Base-by-base conservation (phyloP, 2,888 invertebrate species). In the Hemaris fuciformis region DNA sequence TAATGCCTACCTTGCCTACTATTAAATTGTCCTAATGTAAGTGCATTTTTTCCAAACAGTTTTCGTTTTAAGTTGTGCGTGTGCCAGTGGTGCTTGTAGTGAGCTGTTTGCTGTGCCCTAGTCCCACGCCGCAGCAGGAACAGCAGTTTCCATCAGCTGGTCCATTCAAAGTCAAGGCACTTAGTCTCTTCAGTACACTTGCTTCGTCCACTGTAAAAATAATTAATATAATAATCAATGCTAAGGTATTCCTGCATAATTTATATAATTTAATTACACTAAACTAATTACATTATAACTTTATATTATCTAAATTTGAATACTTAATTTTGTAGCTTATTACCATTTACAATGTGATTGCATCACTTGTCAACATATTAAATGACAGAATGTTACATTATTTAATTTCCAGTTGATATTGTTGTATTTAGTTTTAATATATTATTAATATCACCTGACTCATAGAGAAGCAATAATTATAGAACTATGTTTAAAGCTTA, bases 81-180 rank as follows among this genome's bases (percentile, higher is more conserved):
- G 81, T 97, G 97, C 97, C 97, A 97, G 79, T 97, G 97, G 41
- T 96, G 88, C 77, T 96, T 96, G 77, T 96, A 97, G 80, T 97
- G 97, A 5, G 94, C 93, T 15, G 95, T 94, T 82, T 97, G 96
- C 63, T 95, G 93, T 0, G 88, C 85, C 56, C 94, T 81, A 57
- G 93, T 0, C 93, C 93, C 0, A 91, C 89, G 1, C 89, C 88
- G 63, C 93, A 93, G 63, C 88, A 88, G 0, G 92, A 92, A 65
- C 93, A 93, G 56, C 83, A 80, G 62, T 86, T 91, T 0, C 90
- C 89, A 65, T 88, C 87, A 0, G 85, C 75, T 0, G 83, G 75
- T 1, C 86, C 85, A 23, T 85, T 86, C 0, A 90, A 69, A 0
- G 91, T 91, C n/a, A 93, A 72, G 0, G 85, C 87, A 68, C 76